phyloP scores from a whole-genome alignment of 1,140 invertebrate species.

The Trichomalopsis sarcophagae region DNA sequence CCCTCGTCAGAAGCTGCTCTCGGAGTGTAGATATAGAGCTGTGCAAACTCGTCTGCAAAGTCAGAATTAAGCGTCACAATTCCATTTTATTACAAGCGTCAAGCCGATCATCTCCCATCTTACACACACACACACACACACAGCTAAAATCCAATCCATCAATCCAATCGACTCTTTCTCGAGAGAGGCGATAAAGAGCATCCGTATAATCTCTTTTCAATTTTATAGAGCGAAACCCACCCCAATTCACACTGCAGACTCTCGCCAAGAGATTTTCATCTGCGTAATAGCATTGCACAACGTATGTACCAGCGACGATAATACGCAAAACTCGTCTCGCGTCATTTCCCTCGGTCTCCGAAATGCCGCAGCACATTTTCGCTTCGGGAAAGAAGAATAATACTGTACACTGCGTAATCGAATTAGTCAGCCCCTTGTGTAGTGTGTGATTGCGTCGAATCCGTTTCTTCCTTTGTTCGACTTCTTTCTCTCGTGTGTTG shows the following conservation, averaged over 20 bases:
- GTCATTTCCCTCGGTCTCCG: not conserved
- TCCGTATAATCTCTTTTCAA: constrained; percentile 4
- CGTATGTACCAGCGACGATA: not conserved
- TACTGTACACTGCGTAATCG: constrained; percentile 64
- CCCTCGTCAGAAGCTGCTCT: too few species aligned
- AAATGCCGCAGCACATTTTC: not conserved
- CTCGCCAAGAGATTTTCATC: constrained; percentile 28
- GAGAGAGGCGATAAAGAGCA: not conserved
- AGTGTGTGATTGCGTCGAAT: constrained; percentile 70
- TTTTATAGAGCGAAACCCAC: constrained; percentile 6
- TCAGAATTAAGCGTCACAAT: not conserved
- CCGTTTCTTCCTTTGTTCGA: constrained; percentile 24
- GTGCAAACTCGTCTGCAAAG: too few species aligned
- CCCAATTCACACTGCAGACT: not conserved
- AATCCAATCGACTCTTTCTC: not conserved
- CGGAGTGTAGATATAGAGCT: too few species aligned
- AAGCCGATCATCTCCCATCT: too few species aligned
- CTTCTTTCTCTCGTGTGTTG: not conserved
- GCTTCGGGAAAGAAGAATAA: constrained; percentile 45
- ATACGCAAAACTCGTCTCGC: constrained; percentile 18
- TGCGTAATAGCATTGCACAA: not conserved
- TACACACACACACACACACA: too few species aligned
- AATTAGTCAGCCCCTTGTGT: constrained; percentile 69
- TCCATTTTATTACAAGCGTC: not conserved
- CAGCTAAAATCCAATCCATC: not conserved